Evolutionary conservation across 2,888 invertebrate genomes (phyloP).

Genomic region (Celastrina argiolus): DNA sequence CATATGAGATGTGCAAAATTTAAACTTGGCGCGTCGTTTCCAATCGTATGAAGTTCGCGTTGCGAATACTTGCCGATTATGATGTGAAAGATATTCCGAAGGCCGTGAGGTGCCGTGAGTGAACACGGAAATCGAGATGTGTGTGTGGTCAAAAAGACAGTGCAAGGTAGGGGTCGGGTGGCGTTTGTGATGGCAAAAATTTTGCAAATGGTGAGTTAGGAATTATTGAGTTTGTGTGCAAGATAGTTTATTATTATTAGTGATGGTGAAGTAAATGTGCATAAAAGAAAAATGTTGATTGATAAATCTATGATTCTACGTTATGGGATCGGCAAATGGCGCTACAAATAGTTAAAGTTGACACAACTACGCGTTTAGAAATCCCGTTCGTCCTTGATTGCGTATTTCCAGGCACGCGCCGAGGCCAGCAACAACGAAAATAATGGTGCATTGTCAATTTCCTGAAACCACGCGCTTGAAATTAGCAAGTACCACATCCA

Average conservation of each 20-base stretch:
- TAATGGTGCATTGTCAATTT: slow-evolving; percentile 69
- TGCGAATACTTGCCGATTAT: slow-evolving; percentile 79
- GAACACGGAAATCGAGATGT: slow-evolving; percentile 79
- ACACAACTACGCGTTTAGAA: slow-evolving; percentile 77
- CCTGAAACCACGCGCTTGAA: slow-evolving; percentile 63
- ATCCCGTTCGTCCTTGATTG: slow-evolving; percentile 63
- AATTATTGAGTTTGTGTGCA: slow-evolving; percentile 62
- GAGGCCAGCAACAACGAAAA: slow-evolving; percentile 65
- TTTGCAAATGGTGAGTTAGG: slow-evolving; percentile 87
- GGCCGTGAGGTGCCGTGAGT: slow-evolving; percentile 76
- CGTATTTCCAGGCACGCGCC: slow-evolving; percentile 63
- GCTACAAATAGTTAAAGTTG: slow-evolving; percentile 77
- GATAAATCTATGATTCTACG: slow-evolving; percentile 66
- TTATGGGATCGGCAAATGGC: slow-evolving; percentile 76
- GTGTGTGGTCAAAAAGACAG: slow-evolving; percentile 82
- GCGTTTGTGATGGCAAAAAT: slow-evolving; percentile 88
- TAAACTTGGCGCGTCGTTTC: slow-evolving; percentile 67
- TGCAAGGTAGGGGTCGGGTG: slow-evolving; percentile 87
- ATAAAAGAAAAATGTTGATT: slow-evolving; percentile 62
- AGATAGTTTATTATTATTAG: slow-evolving; percentile 55
- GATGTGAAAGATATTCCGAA: slow-evolving; percentile 82
- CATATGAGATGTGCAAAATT: slow-evolving; percentile 48
- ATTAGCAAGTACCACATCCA: slow-evolving; percentile 76
- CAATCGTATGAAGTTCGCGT: slow-evolving; percentile 77
- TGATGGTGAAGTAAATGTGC: slow-evolving; percentile 65